A percentile compares a stretch with the other conserved stretches of the same genome.
Evolutionary conservation across 2,113 vertebrate species (phyloP).

Genomic region (Eulemur rufifrons): DNA sequence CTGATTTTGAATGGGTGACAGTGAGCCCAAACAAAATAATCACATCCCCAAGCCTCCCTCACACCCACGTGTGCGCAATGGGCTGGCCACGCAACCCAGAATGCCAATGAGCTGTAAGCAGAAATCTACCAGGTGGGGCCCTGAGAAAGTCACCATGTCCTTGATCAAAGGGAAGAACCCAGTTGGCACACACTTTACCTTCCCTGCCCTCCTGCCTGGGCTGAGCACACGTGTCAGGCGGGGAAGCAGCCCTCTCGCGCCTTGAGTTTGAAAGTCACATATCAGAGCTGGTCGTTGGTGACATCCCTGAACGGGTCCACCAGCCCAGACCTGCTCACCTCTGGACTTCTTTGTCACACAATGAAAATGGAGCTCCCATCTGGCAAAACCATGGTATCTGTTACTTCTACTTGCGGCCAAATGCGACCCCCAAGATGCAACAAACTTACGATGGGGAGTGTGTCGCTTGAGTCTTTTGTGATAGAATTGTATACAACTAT

Average conservation of each 20-base stretch:
- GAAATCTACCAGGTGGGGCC: background rate
- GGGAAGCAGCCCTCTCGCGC: background rate
- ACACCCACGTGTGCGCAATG: rapidly evolving
- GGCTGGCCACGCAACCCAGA: background rate
- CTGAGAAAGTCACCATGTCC: background rate
- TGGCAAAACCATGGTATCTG: background rate
- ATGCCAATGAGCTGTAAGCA: background rate
- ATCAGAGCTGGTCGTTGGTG: background rate
- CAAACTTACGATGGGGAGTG: background rate
- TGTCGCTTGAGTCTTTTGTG: background rate
- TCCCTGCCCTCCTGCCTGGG: background rate
- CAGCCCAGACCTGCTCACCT: background rate
- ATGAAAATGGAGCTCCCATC: background rate
- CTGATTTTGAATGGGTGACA: background rate
- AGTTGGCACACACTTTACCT: background rate
- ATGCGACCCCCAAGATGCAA: background rate
- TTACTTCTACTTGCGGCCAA: background rate
- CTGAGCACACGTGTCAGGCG: rapidly evolving
- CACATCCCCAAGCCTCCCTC: background rate
- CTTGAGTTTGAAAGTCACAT: background rate
- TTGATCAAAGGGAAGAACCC: too few species aligned
- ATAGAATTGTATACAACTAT: background rate
- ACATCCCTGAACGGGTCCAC: background rate
- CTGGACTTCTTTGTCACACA: background rate
- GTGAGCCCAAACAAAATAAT: background rate